A percentile compares a stretch with the other conserved stretches of the same genome.
Conservation (phyloP, 2,113 vertebrate species). For the Morone saxatilis region DNA sequence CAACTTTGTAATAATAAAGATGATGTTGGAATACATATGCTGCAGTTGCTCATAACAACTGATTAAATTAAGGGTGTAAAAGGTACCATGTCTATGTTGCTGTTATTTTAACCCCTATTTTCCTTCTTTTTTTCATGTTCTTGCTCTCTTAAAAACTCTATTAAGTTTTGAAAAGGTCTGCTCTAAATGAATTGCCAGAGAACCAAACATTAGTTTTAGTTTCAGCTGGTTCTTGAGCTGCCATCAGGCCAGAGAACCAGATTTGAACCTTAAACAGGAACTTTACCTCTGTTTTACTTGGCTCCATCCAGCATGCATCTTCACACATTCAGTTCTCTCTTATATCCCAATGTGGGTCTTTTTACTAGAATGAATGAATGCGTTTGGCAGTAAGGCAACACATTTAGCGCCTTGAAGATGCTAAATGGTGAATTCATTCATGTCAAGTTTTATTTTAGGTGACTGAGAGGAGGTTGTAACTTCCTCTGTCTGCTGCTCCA, state of each 20-base stretch:
- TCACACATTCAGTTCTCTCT: background rate
- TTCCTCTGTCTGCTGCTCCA: slow-evolving; percentile 5
- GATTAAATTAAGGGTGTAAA: slow-evolving; percentile 7
- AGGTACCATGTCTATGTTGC: background rate
- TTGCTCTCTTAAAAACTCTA: background rate
- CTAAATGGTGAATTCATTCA: background rate
- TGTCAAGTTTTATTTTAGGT: slow-evolving; percentile 6
- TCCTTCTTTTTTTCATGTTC: background rate
- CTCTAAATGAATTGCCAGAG: slow-evolving; percentile 23
- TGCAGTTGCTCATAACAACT: background rate
- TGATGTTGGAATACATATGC: background rate
- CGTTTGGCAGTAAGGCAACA: background rate
- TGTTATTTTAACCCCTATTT: background rate
- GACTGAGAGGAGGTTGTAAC: background rate
- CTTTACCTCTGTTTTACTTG: background rate
- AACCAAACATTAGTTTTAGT: slow-evolving; percentile 45
- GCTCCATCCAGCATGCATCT: slow-evolving; percentile 5
- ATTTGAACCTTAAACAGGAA: background rate
- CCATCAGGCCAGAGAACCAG: background rate
- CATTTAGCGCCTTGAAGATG: background rate
- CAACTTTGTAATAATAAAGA: slow-evolving; percentile 28
- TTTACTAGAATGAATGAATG: background rate
- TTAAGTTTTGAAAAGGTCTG: background rate
- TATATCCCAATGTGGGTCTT: background rate
- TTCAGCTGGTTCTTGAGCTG: background rate